These are phyloP conservation scores for Yponomeuta malinellus DNA, from an alignment of 2,888 invertebrate species.

Conservation along the genomic window DNA sequence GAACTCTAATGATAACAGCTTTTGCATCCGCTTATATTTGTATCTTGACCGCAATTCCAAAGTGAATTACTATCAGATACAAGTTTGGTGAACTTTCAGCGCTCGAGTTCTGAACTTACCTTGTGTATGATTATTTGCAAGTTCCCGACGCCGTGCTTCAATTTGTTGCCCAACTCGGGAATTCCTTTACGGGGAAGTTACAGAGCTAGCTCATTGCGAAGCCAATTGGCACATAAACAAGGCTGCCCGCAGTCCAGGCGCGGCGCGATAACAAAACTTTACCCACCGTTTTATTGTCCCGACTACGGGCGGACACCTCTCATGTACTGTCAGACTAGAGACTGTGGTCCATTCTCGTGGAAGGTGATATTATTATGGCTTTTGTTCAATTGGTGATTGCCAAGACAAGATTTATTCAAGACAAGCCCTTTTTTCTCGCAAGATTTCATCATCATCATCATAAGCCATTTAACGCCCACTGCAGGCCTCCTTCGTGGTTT, in stretches of 20 bases:
- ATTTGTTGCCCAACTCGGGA: slow-evolving; percentile 57
- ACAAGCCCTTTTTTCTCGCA: no score
- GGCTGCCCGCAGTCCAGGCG: slow-evolving; percentile 31
- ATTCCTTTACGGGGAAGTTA: slow-evolving; percentile 56
- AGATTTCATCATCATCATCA: no score
- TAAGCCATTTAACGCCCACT: no score
- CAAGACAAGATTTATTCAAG: no score
- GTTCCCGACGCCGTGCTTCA: slow-evolving; percentile 52
- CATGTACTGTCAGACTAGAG: slow-evolving; percentile 22
- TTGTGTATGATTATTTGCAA: slow-evolving; percentile 66
- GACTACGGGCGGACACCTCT: slow-evolving; percentile 41
- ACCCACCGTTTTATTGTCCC: slow-evolving; percentile 42
- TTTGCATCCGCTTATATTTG: slow-evolving; percentile 24
- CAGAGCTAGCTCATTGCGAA: slow-evolving; percentile 53
- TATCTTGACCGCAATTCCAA: slow-evolving; percentile 46
- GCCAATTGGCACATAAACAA: slow-evolving; percentile 69
- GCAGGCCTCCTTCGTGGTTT: no score
- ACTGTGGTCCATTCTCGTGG: not conserved
- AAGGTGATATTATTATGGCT: not conserved
- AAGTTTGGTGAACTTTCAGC: slow-evolving; percentile 39
- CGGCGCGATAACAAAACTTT: slow-evolving; percentile 48
- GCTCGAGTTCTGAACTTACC: slow-evolving; percentile 43
- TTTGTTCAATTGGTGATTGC: not conserved
- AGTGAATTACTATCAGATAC: slow-evolving; percentile 51
- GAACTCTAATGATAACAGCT: slow-evolving; percentile 10